Percentiles rank a stretch among this genome's conserved stretches.
phyloP scores from a whole-genome alignment of 2,888 invertebrate genomes.

The Pristionchus maxplancki region DNA sequence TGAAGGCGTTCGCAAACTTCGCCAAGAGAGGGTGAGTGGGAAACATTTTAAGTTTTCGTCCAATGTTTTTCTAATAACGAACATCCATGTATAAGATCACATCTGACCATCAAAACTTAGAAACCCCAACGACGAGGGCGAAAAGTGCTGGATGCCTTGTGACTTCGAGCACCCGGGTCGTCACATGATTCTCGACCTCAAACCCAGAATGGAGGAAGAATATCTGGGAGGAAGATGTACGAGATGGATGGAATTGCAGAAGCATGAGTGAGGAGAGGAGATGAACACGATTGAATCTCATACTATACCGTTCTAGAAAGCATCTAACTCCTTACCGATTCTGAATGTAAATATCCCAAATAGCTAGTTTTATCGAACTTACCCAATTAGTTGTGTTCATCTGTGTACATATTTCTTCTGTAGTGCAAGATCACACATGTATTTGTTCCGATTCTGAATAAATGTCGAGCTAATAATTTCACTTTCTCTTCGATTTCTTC shows the following conservation, averaged over 20 bases:
- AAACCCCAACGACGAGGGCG: slow-evolving; percentile 32
- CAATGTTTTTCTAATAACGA: no score
- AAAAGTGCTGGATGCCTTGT: not conserved
- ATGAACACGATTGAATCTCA: not conserved
- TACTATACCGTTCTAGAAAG: no score
- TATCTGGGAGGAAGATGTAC: not conserved
- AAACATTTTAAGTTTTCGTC: not conserved
- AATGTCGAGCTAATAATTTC: no score
- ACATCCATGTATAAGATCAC: no score
- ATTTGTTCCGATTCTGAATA: no score
- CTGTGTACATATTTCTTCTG: no score
- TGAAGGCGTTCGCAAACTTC: slow-evolving; percentile 37
- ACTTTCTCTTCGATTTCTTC: no score
- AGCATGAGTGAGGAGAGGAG: not conserved
- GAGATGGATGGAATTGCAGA: slow-evolving; percentile 26
- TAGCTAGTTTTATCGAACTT: no score
- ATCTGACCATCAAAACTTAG: not conserved
- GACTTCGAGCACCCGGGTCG: not conserved
- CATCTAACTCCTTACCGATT: not conserved
- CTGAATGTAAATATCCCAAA: no score
- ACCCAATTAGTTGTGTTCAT: no score
- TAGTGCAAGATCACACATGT: no score
- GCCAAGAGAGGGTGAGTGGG: slow-evolving; percentile 35
- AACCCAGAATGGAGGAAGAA: slow-evolving; percentile 23
- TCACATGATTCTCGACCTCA: slow-evolving; percentile 12